phyloP scores from a whole-genome alignment of 2,113 vertebrate species.

The Psittacula cyanocephala region DNA sequence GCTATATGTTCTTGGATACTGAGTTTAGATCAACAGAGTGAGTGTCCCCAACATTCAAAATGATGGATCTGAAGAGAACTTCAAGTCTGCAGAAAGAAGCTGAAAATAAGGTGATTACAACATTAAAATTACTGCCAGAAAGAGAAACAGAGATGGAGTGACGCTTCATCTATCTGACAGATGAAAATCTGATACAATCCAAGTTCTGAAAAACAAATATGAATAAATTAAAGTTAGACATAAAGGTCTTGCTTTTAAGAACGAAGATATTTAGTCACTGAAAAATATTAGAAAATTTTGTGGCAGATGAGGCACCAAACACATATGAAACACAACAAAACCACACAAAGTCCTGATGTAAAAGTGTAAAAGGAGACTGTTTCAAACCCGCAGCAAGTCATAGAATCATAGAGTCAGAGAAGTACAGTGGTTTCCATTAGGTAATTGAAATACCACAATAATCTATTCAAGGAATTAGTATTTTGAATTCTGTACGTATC shows the following conservation, averaged over 20 bases:
- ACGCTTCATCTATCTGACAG: background rate
- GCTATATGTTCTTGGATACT: accelerated
- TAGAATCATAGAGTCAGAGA: background rate
- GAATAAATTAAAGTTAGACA: background rate
- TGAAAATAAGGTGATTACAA: background rate
- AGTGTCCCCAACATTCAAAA: background rate
- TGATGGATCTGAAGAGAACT: background rate
- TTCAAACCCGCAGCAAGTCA: background rate
- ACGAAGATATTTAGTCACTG: background rate
- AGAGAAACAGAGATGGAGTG: background rate
- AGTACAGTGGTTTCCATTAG: background rate
- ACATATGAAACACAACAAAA: background rate
- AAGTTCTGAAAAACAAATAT: background rate
- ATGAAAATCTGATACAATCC: background rate
- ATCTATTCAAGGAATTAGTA: background rate
- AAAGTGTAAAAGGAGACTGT: background rate
- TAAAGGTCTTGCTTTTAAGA: background rate
- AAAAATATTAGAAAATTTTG: background rate
- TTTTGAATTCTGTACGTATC: background rate
- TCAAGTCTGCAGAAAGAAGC: background rate
- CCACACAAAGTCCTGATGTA: background rate
- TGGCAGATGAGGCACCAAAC: background rate
- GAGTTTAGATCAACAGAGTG: background rate
- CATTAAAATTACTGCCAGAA: background rate
- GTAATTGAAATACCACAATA: background rate